These are phyloP conservation scores for Anarsia innoxiella DNA, from an alignment of 2,888 invertebrate genomes.

Conservation along the genomic window DNA sequence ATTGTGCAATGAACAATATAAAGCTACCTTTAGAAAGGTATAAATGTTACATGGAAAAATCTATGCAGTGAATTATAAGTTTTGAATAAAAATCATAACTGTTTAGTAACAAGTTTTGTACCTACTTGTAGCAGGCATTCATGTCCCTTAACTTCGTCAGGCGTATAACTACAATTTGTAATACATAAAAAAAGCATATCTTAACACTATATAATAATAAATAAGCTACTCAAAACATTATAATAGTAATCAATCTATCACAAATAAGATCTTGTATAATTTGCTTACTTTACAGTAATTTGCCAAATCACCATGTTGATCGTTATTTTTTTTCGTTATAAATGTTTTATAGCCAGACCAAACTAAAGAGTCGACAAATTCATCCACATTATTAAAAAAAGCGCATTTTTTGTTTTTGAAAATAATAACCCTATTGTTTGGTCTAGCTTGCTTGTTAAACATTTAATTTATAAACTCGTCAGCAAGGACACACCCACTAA, in stretches of 20 bases:
- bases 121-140: no score
- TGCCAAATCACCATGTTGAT: background rate
- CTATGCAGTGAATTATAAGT: no score
- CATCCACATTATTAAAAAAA: background rate
- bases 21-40: no score
- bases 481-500: no score
- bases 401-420: background rate
- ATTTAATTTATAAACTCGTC: no score
- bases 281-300: slow-evolving; percentile 3
- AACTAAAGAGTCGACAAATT: no score
- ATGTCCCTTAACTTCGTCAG: no score
- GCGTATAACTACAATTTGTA: slow-evolving; percentile 1
- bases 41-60: no score
- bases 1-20: no score
- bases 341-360: slow-evolving; percentile 6
- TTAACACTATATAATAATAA: slow-evolving; percentile 7
- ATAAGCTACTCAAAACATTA: slow-evolving; percentile 4
- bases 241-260: slow-evolving; percentile 3
- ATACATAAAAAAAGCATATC: slow-evolving; percentile 6
- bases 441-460: background rate
- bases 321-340: background rate
- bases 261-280: slow-evolving; percentile 4
- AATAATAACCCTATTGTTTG: no score
- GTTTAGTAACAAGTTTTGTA: background rate
- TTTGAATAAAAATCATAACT: background rate